phyloP scores from a whole-genome alignment of 1,140 invertebrate species.

The Caenorhabditis inopinata region DNA sequence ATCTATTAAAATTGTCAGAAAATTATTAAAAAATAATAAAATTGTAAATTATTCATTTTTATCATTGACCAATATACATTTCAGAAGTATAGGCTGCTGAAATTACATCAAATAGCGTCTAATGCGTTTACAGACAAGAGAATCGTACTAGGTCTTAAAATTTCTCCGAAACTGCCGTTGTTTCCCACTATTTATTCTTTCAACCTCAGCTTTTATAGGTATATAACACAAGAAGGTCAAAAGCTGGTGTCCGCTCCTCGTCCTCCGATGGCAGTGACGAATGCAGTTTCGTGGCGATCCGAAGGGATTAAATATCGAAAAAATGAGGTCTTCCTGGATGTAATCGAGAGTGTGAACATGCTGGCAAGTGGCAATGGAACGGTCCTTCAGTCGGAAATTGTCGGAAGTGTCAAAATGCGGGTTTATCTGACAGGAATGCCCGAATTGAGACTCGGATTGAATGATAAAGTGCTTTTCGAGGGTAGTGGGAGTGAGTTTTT shows the following conservation, averaged over 20 bases:
- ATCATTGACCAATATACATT: no score
- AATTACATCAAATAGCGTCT: no score
- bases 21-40: no score
- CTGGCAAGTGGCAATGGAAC: slow-evolving; percentile 96
- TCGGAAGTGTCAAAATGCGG: slow-evolving; percentile 99
- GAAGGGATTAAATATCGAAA: slow-evolving; percentile 99
- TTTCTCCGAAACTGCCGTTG: neutral
- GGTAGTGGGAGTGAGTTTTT: slow-evolving; percentile 80
- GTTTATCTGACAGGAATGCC: slow-evolving; percentile 99
- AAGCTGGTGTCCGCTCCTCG: slow-evolving; percentile 88
- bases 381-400: slow-evolving; percentile 95
- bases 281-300: slow-evolving; percentile 97
- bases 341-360: slow-evolving; percentile 97
- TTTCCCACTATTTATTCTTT: neutral
- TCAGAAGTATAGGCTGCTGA: no score
- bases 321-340: slow-evolving; percentile 99
- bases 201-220: slow-evolving; percentile 66
- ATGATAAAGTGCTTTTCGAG: slow-evolving; percentile 98
- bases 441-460: slow-evolving; percentile 91
- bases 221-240: slow-evolving; percentile 95
- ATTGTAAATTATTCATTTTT: no score
- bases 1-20: no score
- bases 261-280: slow-evolving; percentile 96
- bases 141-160: neutral
- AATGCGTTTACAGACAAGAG: no score